Evolutionary conservation across 2,113 vertebrate genomes (phyloP), one percentile per base, ranked within the genome.

Genomic region (Illadopsis cleaveri): DNA sequence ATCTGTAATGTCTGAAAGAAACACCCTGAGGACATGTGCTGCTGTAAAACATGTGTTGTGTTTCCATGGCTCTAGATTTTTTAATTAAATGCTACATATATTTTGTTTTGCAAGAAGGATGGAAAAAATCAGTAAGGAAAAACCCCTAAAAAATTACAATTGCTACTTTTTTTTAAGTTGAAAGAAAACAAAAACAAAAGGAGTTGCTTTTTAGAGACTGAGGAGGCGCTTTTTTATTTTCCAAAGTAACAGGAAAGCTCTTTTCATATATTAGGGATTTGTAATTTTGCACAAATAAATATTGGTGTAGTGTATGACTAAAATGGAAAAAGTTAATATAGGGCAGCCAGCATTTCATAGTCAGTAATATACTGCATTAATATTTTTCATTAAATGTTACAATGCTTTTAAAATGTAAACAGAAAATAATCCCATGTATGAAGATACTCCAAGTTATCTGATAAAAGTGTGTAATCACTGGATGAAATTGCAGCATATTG

Each of bases 211-310:
- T 95, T 77, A 94, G 95, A 96, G 93, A 79, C 81, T 19, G 22
- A 86, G 37, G 21, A 40, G 12, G 12, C 3, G 31, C 69, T 77
- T 61, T 42, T 57, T 60, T 51, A 50, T 64, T 84, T 81, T 77
- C 72, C 35, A 45, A 51, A 60, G 24, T 54, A 96, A 90, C 15
- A 73, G 80, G 57, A 90, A 93, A 90, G 76, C 42, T 84, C 88
- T 94, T 93, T 95, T 90, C 82, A 84, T 86, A 68, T 92, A 92
- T 68, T 79, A 96, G 70, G 89, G 88, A 93, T 97, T 95, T 97
- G 78, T 81, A 91, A 93, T 65, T 95, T 91, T 75, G 84, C 40
- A 48, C 54, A 95, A 96, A 94, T 95, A 93, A 89, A 93, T 91
- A 92, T 13, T 65, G 45, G 57, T 91, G 51, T 40, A 64, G 70